These are phyloP conservation scores for Yponomeuta sedellus DNA, from an alignment of 2,888 invertebrate genomes.

Conservation along the genomic window DNA sequence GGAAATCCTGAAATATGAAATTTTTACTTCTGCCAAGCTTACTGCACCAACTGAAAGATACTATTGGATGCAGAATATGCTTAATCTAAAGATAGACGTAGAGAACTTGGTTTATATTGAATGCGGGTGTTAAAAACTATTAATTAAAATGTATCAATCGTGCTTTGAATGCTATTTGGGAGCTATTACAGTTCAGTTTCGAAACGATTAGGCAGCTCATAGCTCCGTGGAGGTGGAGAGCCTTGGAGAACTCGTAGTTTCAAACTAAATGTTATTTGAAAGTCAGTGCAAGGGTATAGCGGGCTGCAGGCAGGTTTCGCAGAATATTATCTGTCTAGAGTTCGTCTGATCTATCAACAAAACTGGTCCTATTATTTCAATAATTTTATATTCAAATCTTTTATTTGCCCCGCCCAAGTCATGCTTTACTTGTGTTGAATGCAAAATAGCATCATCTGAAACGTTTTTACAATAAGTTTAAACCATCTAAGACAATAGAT, in stretches of 20 bases:
- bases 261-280: background rate
- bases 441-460: background rate
- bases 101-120: background rate
- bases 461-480: background rate
- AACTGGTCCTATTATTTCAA: background rate
- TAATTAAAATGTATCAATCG: background rate
- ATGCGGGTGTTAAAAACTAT: background rate
- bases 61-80: too few species aligned
- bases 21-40: too few species aligned
- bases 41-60: too few species aligned
- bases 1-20: too few species aligned
- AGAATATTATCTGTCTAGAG: background rate
- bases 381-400: background rate
- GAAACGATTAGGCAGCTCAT: background rate
- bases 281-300: background rate
- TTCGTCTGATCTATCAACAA: too few species aligned
- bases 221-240: background rate
- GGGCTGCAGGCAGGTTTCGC: background rate
- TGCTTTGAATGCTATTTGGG: background rate
- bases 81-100: too few species aligned
- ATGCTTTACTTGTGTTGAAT: background rate
- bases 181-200: background rate
- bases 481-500: background rate
- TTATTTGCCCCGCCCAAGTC: background rate
- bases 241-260: background rate